A percentile compares a stretch with the other conserved stretches of the same genome.
phyloP scores from a whole-genome alignment of 2,113 vertebrate genomes.

The Pelobates fuscus region DNA sequence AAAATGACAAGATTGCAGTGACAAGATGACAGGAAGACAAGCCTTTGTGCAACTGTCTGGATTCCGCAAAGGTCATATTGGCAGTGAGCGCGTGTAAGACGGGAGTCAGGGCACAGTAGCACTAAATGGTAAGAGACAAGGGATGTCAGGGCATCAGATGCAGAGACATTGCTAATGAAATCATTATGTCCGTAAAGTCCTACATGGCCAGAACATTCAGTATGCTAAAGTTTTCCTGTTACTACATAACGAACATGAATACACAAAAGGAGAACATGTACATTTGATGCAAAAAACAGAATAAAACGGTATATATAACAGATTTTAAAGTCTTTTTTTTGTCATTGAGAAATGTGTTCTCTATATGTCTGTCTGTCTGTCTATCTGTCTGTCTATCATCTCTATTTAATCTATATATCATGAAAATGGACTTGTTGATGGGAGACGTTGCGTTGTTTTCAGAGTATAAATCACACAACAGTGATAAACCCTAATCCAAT shows the following conservation, averaged over 20 bases:
- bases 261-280: too few relatives aligned
- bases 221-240: too few relatives aligned
- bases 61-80: slow-evolving; percentile 41
- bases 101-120: accelerated
- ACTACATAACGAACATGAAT: too few relatives aligned
- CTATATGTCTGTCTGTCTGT: too few relatives aligned
- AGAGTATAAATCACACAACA: not conserved
- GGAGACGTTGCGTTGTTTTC: not conserved
- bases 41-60: slow-evolving; percentile 17
- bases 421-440: not conserved
- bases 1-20: slow-evolving; percentile 53
- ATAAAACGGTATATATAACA: too few relatives aligned
- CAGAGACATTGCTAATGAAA: not conserved
- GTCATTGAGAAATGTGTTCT: too few relatives aligned
- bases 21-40: slow-evolving; percentile 49
- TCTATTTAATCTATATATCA: too few relatives aligned
- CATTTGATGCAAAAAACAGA: too few relatives aligned
- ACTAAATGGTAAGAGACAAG: not conserved
- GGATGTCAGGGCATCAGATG: not conserved
- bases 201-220: not conserved
- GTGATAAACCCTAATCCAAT: not conserved
- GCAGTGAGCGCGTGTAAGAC: not conserved
- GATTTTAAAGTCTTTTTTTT: too few relatives aligned
- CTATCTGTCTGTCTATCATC: too few relatives aligned
- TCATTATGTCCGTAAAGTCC: not conserved